These are phyloP conservation scores for Ammodytes marinus DNA, from an alignment of 2,113 vertebrate genomes.

Conservation along the genomic window DNA sequence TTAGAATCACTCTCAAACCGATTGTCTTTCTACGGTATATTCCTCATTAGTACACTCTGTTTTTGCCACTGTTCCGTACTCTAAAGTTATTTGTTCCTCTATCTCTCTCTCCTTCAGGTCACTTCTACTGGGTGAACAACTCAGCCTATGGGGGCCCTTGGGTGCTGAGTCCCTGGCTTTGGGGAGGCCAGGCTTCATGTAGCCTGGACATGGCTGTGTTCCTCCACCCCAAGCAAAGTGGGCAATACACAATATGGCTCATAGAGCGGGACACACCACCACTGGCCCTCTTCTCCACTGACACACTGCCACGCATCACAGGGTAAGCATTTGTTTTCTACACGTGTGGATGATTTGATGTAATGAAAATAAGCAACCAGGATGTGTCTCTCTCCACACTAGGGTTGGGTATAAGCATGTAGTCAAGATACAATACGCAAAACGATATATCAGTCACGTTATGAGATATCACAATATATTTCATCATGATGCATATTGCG, in stretches of 20 bases:
- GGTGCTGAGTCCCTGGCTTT: conserved; percentile 95
- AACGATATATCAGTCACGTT: too few species aligned
- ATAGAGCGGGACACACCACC: conserved; percentile 83
- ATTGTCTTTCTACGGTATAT: background rate
- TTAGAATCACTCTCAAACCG: background rate
- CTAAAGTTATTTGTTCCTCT: background rate
- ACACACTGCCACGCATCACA: conserved; percentile 79
- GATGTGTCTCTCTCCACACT: background rate
- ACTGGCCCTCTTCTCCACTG: conserved; percentile 79
- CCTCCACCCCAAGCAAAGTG: conserved; percentile 87
- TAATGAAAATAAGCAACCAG: background rate
- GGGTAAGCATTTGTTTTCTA: conserved; percentile 77
- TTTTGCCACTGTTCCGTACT: background rate
- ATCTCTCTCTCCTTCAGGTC: conserved; percentile 81
- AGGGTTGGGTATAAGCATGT: background rate
- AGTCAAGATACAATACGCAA: too few species aligned
- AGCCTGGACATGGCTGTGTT: conserved; percentile 91
- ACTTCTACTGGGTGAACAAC: conserved; percentile 91
- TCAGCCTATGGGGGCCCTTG: conserved; percentile 86
- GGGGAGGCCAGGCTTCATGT: conserved; percentile 87
- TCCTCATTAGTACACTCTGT: background rate
- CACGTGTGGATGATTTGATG: background rate
- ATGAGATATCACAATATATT: too few species aligned
- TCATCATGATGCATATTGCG: too few species aligned
- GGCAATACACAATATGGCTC: conserved; percentile 90